Base-by-base conservation (phyloP, 1,140 invertebrate species). In the Batillaria attramentaria region DNA sequence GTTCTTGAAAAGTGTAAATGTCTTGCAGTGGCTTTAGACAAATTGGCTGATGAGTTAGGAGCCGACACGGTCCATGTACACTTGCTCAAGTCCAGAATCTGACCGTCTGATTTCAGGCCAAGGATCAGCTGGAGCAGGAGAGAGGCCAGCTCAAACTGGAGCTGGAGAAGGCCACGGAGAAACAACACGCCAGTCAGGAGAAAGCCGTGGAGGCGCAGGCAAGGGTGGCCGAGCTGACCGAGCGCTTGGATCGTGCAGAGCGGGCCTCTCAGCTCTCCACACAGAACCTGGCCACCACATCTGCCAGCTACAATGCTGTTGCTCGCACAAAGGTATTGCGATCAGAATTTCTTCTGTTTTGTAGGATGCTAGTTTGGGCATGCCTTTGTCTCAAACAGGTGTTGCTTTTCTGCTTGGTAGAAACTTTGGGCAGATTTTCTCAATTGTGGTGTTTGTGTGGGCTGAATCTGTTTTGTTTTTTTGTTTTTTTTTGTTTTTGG, bases 201-300 rank as follows among this genome's bases (percentile, higher is more conserved):
- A 86, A 86, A 35, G 78, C 78, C 10, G 68, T 85, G n/a, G 87
- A 88, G 73, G 65, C 83, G 43, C 85, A 89, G 79, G 82, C 84
- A 54, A 79, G 84, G 13, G 78, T 89, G 18, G 69, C 84, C 1
- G 86, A 88, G 35, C 79, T 89, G 28, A 81, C 85, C 0, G 84
- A 86, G 4, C 41, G 84, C 20, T 72, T 84, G 10, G 84, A 88
- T 68, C 75, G 77, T 43, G 84, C 86, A 43, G 87, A 89, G 75
- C 79, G 82, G 41, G 83, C 79, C 43, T 78, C 79, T 3, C 60
- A 83, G 42, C 62, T 83, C 8, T 83, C 75, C 57, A 79, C 18
- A n/a, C 86, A 88, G 70, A 83, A 88, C 43, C 73, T 89, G 66
- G 78, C 82, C 41, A 84, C 86, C 65, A 85, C 83, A 20, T 87